A percentile compares a stretch with the other conserved stretches of the same genome.
phyloP scores from a whole-genome alignment of 2,888 invertebrate species.

The Caenorhabditis angaria region DNA sequence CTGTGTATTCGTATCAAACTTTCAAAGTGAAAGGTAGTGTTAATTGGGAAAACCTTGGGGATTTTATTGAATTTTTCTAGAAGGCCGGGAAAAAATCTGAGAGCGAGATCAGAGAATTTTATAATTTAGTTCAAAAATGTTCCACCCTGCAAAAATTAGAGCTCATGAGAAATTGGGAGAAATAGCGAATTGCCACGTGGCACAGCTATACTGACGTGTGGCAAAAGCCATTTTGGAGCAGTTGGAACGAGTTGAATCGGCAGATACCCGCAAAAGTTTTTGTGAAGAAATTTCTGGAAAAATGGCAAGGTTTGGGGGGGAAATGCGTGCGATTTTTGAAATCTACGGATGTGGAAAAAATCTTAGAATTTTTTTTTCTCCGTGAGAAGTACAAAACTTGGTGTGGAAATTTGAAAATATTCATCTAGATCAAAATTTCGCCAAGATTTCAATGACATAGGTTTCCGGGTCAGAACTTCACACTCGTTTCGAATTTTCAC shows the following conservation, averaged over 20 bases:
- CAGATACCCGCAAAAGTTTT: constrained; percentile 31
- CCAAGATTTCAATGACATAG: too few species aligned
- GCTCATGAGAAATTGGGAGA: constrained; percentile 23
- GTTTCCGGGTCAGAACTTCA: too few species aligned
- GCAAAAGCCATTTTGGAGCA: constrained; percentile 18
- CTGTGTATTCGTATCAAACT: not conserved
- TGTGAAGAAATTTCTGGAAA: constrained; percentile 29
- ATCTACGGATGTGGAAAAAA: too few species aligned
- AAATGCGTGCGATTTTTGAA: too few species aligned
- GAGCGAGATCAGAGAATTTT: too few species aligned
- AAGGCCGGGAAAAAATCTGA: too few species aligned
- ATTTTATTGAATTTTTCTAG: too few species aligned
- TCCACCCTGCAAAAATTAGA: constrained; percentile 1
- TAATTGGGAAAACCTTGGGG: too few species aligned
- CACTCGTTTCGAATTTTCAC: constrained; percentile 14
- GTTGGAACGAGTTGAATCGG: constrained; percentile 30
- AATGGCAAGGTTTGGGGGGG: constrained; percentile 18
- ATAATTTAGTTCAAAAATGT: not conserved
- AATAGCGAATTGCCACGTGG: constrained; percentile 17
- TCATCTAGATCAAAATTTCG: too few species aligned
- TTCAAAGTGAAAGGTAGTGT: not conserved
- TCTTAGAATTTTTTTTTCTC: too few species aligned
- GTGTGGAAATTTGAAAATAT: too few species aligned
- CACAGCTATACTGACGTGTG: constrained; percentile 19
- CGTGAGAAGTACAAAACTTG: too few species aligned